Percentiles rank a stretch among this genome's conserved stretches.
These are phyloP conservation scores for Sardina pilchardus DNA, from an alignment of 2,113 vertebrate genomes.

Conservation along the genomic window DNA sequence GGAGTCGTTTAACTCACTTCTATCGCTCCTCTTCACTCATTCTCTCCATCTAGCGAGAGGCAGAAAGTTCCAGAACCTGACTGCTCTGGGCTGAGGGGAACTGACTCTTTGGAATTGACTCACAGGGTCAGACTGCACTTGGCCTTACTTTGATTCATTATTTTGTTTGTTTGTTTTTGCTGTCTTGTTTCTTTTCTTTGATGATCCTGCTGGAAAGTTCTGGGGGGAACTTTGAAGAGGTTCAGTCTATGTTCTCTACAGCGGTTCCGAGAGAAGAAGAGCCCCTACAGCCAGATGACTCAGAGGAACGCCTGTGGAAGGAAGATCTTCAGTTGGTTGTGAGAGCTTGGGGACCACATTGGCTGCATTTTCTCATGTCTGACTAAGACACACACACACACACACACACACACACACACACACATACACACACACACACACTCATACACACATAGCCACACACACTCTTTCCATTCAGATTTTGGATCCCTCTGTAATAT, in stretches of 20 bases:
- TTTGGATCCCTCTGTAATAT: background rate
- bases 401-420: no score
- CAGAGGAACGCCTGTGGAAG: background rate
- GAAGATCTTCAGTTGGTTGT: background rate
- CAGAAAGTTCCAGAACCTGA: constrained; percentile 29
- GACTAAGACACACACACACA: background rate
- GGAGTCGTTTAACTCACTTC: constrained; percentile 69
- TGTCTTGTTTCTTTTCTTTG: background rate
- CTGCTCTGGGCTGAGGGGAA: background rate
- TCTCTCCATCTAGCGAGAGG: constrained; percentile 55
- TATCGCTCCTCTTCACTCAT: constrained; percentile 52
- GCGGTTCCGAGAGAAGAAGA: background rate
- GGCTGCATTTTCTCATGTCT: background rate
- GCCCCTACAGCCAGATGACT: background rate
- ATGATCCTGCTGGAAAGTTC: background rate
- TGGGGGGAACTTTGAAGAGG: background rate
- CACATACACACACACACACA: no score
- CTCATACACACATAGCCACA: no score
- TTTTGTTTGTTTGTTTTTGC: constrained; percentile 22
- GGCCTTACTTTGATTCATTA: background rate
- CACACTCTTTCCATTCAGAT: no score
- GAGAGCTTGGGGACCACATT: background rate
- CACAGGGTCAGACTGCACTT: background rate
- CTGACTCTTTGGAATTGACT: background rate
- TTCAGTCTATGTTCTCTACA: background rate